Evolutionary conservation across 2,888 invertebrate genomes (phyloP).

Genomic region (Nezara viridula): DNA sequence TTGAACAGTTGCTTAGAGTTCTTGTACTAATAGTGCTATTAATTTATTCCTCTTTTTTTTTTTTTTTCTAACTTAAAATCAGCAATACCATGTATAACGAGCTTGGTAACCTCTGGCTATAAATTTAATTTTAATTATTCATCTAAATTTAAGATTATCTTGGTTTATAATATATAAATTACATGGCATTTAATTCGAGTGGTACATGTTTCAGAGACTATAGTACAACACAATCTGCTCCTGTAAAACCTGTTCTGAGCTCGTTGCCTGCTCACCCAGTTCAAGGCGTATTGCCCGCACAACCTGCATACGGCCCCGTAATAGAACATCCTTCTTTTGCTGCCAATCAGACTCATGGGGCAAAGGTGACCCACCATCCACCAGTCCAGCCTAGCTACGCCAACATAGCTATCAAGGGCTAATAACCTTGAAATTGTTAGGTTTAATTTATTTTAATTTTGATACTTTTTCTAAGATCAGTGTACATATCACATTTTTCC

Average conservation of each 20-base stretch:
- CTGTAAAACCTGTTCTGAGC: not conserved
- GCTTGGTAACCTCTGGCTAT: not conserved
- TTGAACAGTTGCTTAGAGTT: no score
- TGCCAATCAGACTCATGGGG: not conserved
- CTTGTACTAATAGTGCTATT: no score
- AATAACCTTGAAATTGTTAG: not conserved
- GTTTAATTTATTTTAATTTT: not conserved
- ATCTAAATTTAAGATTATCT: not conserved
- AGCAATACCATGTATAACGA: no score
- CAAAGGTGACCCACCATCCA: not conserved
- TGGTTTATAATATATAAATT: no score
- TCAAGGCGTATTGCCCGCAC: not conserved
- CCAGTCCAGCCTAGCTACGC: conserved; percentile 41
- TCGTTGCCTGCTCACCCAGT: not conserved
- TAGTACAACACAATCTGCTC: conserved; percentile 12
- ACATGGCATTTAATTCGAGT: no score
- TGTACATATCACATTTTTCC: not conserved
- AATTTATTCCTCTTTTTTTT: no score
- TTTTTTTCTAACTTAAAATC: no score
- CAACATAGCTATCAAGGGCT: conserved; percentile 33
- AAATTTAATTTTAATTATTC: not conserved
- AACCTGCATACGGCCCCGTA: not conserved
- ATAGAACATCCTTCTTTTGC: conserved; percentile 30
- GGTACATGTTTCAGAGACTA: conserved; percentile 8
- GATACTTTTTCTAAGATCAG: not conserved